phyloP scores from a whole-genome alignment of 2,113 vertebrate species.

The Stegastes partitus region DNA sequence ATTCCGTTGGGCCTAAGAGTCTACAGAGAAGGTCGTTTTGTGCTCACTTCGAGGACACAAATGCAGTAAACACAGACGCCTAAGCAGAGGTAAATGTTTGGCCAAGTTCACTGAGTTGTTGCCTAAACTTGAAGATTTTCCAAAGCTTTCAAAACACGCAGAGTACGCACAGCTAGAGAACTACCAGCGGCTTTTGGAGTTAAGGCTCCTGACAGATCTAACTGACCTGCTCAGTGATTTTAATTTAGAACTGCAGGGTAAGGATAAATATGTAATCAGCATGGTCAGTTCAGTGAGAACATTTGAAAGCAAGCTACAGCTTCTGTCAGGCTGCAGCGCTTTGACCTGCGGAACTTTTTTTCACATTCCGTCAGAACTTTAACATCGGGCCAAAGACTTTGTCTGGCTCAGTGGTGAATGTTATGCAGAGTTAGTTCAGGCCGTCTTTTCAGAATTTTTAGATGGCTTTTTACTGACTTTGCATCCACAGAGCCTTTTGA shows the following conservation, averaged over 20 bases:
- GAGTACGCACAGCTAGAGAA: not conserved
- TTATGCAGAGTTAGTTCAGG: not conserved
- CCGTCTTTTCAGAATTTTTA: too few relatives aligned
- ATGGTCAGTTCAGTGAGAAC: too few relatives aligned
- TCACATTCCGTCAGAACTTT: not conserved
- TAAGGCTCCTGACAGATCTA: not conserved
- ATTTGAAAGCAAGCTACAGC: too few relatives aligned
- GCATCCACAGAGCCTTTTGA: too few relatives aligned
- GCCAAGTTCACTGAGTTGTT: constrained; percentile 3
- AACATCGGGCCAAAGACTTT: not conserved
- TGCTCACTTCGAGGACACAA: not conserved
- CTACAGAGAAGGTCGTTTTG: not conserved
- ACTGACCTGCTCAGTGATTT: not conserved
- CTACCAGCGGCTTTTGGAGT: not conserved
- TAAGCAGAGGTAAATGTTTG: not conserved
- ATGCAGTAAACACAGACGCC: not conserved
- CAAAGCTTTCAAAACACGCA: constrained; percentile 12
- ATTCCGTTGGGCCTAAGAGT: not conserved
- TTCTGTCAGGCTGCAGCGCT: too few relatives aligned
- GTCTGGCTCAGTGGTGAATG: not conserved
- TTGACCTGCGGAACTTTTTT: too few relatives aligned
- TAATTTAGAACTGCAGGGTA: not conserved
- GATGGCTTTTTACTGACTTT: too few relatives aligned
- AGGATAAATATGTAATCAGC: too few relatives aligned
- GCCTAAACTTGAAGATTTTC: constrained; percentile 12